Percentiles rank a stretch among this genome's conserved stretches.
Evolutionary conservation across 2,113 vertebrate genomes (phyloP).

Genomic region (Hymenochirus boettgeri): DNA sequence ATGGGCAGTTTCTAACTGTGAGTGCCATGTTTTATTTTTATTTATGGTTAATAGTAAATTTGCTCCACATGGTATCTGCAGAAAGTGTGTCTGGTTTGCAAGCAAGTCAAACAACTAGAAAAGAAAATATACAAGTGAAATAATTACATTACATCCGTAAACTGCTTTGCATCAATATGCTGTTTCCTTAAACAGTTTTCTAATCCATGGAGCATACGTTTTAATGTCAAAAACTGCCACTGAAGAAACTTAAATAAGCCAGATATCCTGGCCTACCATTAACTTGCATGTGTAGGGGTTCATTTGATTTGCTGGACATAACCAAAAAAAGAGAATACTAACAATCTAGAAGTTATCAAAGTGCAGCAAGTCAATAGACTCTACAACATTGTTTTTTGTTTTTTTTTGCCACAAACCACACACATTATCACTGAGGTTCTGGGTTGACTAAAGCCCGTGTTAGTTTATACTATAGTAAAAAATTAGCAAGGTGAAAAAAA

Average conservation of each 20-base stretch:
- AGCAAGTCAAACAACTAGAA: too few relatives aligned
- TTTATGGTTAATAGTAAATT: too few relatives aligned
- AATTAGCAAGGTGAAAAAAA: too few relatives aligned
- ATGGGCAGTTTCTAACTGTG: too few relatives aligned
- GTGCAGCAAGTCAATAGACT: background rate
- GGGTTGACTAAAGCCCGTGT: too few relatives aligned
- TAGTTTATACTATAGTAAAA: too few relatives aligned
- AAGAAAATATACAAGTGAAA: too few relatives aligned
- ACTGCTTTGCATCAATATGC: conserved; percentile 72
- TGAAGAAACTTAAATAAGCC: conserved; percentile 74
- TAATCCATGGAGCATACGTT: conserved; percentile 60
- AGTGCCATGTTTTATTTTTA: too few relatives aligned
- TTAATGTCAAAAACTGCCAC: conserved; percentile 67
- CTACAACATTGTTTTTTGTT: too few relatives aligned
- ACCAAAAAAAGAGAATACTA: conserved; percentile 70
- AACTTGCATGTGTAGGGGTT: conserved; percentile 58
- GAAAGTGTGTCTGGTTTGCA: too few relatives aligned
- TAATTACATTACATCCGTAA: conserved; percentile 57
- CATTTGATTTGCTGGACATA: conserved; percentile 83
- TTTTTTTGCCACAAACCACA: background rate
- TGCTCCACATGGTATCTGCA: too few relatives aligned
- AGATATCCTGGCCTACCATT: conserved; percentile 72
- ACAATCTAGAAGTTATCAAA: conserved; percentile 86
- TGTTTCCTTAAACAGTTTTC: conserved; percentile 62
- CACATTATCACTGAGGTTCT: background rate